phyloP scores from a whole-genome alignment of 2,888 invertebrate genomes.

The Cantharis nigra region DNA sequence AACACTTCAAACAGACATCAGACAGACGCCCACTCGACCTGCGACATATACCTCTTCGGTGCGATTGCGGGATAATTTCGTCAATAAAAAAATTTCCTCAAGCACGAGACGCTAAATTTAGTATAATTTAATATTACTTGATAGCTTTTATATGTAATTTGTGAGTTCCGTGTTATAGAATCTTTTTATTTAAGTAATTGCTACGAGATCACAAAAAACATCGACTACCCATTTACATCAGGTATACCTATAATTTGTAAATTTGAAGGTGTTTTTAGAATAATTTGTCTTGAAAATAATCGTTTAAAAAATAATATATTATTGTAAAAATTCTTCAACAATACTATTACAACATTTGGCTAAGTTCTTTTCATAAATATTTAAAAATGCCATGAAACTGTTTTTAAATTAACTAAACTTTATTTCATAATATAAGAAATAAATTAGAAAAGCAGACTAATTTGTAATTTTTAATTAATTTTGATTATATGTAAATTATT shows the following conservation, averaged over 20 bases:
- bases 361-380: neutral
- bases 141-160: neutral
- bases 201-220: neutral
- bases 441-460: neutral
- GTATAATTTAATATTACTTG: neutral
- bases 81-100: conserved; percentile 1
- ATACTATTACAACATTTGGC: neutral
- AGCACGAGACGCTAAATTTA: conserved; percentile 1
- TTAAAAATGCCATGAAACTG: neutral
- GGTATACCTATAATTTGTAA: neutral
- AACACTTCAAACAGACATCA: conserved; percentile 31
- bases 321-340: neutral
- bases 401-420: neutral
- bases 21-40: conserved; percentile 27
- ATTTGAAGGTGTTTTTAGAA: neutral
- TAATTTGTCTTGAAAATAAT: neutral
- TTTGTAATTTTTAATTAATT: neutral
- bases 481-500: neutral
- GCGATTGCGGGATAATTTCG: conserved; percentile 13
- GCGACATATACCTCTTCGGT: conserved; percentile 19
- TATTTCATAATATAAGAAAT: neutral
- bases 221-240: neutral
- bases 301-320: neutral
- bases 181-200: neutral
- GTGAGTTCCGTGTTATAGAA: neutral